phyloP scores from a whole-genome alignment of 2,888 invertebrate genomes.

The Drosophila barbarae region DNA sequence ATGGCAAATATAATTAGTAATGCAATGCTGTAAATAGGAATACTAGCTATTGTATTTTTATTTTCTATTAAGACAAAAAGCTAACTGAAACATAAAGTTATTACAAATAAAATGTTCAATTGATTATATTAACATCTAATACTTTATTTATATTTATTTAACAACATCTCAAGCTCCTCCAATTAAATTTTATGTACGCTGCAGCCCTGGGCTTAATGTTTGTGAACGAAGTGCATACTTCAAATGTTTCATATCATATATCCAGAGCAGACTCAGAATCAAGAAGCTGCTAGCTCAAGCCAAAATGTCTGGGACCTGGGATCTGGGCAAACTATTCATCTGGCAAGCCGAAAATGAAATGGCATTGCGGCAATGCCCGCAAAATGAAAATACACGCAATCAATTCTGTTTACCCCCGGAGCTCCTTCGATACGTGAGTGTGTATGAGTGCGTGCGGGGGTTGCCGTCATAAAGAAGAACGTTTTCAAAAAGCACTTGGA shows the following conservation, averaged over 20 bases:
- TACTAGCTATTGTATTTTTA: too few relatives aligned
- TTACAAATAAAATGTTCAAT: not conserved
- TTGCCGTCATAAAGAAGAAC: not conserved
- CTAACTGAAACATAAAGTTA: not conserved
- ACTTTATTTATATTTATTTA: not conserved
- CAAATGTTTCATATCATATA: constrained; percentile 50
- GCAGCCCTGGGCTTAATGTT: constrained; percentile 16
- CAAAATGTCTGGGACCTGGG: constrained; percentile 14
- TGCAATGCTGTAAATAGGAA: too few relatives aligned
- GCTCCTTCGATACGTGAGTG: constrained; percentile 38
- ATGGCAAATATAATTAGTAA: too few relatives aligned
- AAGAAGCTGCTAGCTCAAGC: constrained; percentile 9
- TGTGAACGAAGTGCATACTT: constrained; percentile 28
- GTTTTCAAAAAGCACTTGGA: constrained; percentile 21
- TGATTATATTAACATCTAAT: not conserved
- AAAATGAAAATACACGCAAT: constrained; percentile 71
- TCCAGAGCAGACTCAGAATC: constrained; percentile 14
- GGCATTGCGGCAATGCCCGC: constrained; percentile 54
- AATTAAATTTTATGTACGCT: not conserved
- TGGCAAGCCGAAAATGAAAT: constrained; percentile 57
- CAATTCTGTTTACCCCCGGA: constrained; percentile 65
- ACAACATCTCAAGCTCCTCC: not conserved
- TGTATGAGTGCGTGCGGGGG: constrained; percentile 5
- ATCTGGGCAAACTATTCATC: constrained; percentile 43
- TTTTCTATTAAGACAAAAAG: not conserved